Evolutionary conservation across 2,113 vertebrate species (phyloP), one percentile per base, ranked within the genome.

Genomic region (Chaenogobius annularis): DNA sequence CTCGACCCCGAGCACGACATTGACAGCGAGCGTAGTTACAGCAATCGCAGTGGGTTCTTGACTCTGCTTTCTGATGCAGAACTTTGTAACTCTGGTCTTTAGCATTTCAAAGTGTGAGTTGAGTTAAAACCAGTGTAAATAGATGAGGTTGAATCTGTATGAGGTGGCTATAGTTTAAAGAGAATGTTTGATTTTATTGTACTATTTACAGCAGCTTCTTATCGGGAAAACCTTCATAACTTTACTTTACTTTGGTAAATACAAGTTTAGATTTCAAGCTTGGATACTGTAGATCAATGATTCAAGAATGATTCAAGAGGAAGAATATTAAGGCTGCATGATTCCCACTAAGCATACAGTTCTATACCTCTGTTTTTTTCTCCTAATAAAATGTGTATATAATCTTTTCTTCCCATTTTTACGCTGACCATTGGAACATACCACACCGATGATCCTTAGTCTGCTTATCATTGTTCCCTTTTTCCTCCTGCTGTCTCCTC

Each of bases 401-500:
- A n/a, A n/a, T n/a, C n/a, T n/a, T n/a, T n/a, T 31, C 26, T 31
- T 31, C 26, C 26, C 26, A 31, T 31, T 31, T 31, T 31, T 31
- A 4, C 26, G 26, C 26, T 31, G 26, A 31, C 26, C 26, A 31
- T 31, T 31, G 26, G 26, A 77, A 88, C 87, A 56, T 61, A 79
- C 69, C 71, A 58, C 73, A 70, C 70, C 58, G 70, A 66, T 59
- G 23, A 61, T 66, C 64, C 37, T 68, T 69, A 61, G 61, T 43
- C 77, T 74, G 76, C 79, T 67, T 74, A 74, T 46, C 22, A 11
- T 19, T 64, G 35, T 46, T 63, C 56, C 43, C 59, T 68, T 7
- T 44, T 59, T 68, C 10, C 67, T 50, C 74, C 70, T 68, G 23
- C 70, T 59, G 70, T 69, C 82, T 86, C 78, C 79, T 72, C 78